Evolutionary conservation across 2,888 invertebrate species (phyloP).

Genomic region (Drosophila pegasa): DNA sequence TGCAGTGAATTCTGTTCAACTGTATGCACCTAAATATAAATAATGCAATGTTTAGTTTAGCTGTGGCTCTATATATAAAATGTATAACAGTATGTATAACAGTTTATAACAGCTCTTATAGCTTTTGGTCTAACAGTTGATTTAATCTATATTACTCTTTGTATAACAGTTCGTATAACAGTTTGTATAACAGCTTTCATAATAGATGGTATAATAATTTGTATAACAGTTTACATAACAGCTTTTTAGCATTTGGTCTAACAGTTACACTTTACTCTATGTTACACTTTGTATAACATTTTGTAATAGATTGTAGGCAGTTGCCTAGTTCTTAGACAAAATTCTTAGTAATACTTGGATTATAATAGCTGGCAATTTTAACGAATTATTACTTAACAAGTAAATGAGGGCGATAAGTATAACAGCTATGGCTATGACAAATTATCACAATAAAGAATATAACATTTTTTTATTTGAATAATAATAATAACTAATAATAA

Average conservation of each 20-base stretch:
- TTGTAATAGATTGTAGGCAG: neutral
- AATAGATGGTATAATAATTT: neutral
- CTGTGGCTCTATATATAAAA: neutral
- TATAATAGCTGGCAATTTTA: no score
- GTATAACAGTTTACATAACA: neutral
- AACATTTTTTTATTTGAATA: neutral
- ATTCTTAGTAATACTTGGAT: neutral
- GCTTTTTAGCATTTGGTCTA: no score
- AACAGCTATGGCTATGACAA: neutral
- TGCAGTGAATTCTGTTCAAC: neutral
- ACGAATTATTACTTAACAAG: no score
- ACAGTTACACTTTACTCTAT: no score
- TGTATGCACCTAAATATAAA: neutral
- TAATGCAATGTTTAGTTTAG: neutral
- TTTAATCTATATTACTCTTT: no score
- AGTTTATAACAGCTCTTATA: neutral
- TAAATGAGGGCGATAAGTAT: neutral
- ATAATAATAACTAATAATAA: no score
- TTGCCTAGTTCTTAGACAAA: neutral
- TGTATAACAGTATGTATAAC: slow-evolving; percentile 5
- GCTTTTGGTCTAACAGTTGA: neutral
- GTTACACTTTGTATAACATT: neutral
- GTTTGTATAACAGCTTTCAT: neutral
- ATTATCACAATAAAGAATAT: neutral
- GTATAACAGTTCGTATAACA: neutral